phyloP scores from a whole-genome alignment of 2,888 invertebrate genomes.

The Ophion obscuratus region DNA sequence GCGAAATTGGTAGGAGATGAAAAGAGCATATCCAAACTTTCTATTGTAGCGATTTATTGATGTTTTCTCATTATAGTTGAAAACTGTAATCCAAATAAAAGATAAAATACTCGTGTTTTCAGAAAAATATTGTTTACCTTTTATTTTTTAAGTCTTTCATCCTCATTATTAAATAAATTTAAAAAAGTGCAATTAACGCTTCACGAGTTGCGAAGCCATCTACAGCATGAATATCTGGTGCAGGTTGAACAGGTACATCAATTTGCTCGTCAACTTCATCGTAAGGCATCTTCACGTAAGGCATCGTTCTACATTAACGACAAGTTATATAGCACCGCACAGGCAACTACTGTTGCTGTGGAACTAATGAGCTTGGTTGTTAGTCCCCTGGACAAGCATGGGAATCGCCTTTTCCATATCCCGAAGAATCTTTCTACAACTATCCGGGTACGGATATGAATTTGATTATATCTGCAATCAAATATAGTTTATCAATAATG shows the following conservation, averaged over 20 bases:
- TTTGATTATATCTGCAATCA: slow-evolving; percentile 50
- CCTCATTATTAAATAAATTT: no score
- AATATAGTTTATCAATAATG: slow-evolving; percentile 30
- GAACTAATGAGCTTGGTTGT: slow-evolving; percentile 24
- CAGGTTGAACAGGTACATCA: slow-evolving; percentile 26
- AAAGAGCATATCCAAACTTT: no score
- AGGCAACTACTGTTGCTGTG: slow-evolving; percentile 64
- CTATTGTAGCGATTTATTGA: no score
- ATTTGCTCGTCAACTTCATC: slow-evolving; percentile 51
- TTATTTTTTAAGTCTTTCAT: no score
- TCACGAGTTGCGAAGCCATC: slow-evolving; percentile 51
- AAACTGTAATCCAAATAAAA: slow-evolving; percentile 43
- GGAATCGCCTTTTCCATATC: no score
- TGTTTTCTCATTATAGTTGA: no score
- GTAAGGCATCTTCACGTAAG: slow-evolving; percentile 60
- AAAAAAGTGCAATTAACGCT: slow-evolving; percentile 41
- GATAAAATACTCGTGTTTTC: no score
- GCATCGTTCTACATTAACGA: slow-evolving; percentile 60
- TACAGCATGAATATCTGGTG: slow-evolving; percentile 24
- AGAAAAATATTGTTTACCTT: no score
- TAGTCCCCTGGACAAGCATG: no score
- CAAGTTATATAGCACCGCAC: slow-evolving; percentile 67
- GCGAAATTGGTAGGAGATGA: no score
- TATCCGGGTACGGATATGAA: slow-evolving; percentile 33
- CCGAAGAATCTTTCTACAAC: neutral